A percentile compares a stretch with the other conserved stretches of the same genome.
phyloP scores from a whole-genome alignment of 2,888 invertebrate species.

The Sicus ferrugineus region DNA sequence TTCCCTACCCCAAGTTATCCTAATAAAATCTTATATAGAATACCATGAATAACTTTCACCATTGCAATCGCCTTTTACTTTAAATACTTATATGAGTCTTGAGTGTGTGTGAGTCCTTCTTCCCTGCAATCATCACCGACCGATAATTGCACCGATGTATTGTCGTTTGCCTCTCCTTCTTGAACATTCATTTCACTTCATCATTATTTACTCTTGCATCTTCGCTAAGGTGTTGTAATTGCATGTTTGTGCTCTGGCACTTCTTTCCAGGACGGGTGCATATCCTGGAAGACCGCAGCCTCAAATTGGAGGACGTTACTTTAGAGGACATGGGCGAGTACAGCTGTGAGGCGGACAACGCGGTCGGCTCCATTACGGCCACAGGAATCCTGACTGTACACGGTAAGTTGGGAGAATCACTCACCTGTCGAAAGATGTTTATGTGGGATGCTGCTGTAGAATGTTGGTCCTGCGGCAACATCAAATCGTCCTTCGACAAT shows the following conservation, averaged over 20 bases:
- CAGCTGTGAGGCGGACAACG: conserved; percentile 84
- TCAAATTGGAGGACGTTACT: conserved; percentile 77
- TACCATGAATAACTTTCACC: too few species aligned
- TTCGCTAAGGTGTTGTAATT: conserved; percentile 15
- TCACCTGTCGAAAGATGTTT: too few species aligned
- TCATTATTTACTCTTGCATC: conserved; percentile 23
- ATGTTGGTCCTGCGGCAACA: too few species aligned
- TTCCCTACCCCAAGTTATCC: too few species aligned
- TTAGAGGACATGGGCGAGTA: conserved; percentile 84
- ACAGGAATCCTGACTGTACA: conserved; percentile 81
- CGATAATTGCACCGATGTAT: too few species aligned
- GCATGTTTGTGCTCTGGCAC: conserved; percentile 2
- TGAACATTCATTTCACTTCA: conserved; percentile 25
- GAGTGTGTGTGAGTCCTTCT: too few species aligned
- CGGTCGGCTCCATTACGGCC: conserved; percentile 79
- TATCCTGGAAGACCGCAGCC: conserved; percentile 80
- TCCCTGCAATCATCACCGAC: too few species aligned
- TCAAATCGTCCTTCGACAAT: not conserved
- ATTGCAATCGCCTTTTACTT: too few species aligned
- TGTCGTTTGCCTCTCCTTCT: too few species aligned
- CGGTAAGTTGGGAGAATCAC: conserved; percentile 69
- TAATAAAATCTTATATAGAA: too few species aligned
- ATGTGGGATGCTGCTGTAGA: not conserved
- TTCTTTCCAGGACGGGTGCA: conserved; percentile 71
- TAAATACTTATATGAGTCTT: too few species aligned